Base-by-base conservation (phyloP, 2,113 vertebrate genomes). In the Tragulus kanchil region DNA sequence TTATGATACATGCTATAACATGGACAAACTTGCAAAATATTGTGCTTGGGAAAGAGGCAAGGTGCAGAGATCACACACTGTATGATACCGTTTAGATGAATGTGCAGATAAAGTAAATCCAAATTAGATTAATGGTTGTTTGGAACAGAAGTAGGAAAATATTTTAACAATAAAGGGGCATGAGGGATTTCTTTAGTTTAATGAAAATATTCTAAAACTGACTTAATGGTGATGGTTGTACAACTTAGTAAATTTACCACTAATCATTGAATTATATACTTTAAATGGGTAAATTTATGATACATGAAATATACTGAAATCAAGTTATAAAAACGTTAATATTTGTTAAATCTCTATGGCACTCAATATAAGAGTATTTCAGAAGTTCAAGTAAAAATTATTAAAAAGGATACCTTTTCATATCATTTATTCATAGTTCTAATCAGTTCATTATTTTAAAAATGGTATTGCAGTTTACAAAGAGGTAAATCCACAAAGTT, bases 231-330 rank as follows among this genome's bases (percentile, higher is more conserved):
- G n/a, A 21, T 56, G 28, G 23, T 64, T 73, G n/a, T 16, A 67
- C 31, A 96, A 42, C 7, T 85, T 91, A 50, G 50, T 82, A 83
- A 71, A 91, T 54, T 67, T 91, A 65, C 17, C 52, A 88, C 83
- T 83, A 62, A 62, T 67, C 36, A 42, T 79, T 79, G 78, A 64
- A 31, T 61, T 62, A 3, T 92, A 59, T 0, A 42, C 12, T 96
- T 91, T 84, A 94, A 36, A 90, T 81, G 85, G 58, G 36, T 61
- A 42, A 96, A n/a, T 61, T 94, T 75, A 16, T 64, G 15, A 71
- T 78, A 28, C 56, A 25, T 69, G 69, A 71, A 92, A 50, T 69
- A 83, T 62, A 26, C 23, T 13, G 42, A 62, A 73, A 21, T 79
- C 9, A 85, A 42, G 8, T 64, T 77, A 9, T 85, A 58, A 64